phyloP scores from a whole-genome alignment of 2,113 vertebrate genomes.

The Equus quagga region DNA sequence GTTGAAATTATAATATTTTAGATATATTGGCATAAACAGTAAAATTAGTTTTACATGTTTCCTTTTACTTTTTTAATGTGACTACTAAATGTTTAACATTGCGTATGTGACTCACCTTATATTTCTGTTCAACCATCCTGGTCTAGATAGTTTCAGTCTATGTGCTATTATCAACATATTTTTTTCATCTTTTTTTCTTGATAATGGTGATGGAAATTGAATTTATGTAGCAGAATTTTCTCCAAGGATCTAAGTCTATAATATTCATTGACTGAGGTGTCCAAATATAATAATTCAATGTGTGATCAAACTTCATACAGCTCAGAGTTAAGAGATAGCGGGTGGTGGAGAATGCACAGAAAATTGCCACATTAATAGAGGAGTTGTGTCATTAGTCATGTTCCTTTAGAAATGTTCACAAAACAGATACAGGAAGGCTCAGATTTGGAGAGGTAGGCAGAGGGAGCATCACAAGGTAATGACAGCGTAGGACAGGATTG shows the following conservation, averaged over 20 bases:
- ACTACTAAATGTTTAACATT: not conserved
- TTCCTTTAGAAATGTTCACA: constrained; percentile 59
- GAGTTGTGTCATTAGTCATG: constrained; percentile 46
- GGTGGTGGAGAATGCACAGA: not conserved
- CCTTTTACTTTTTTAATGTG: not conserved
- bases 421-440: constrained; percentile 20
- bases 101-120: not conserved
- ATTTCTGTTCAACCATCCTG: not conserved
- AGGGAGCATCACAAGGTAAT: not conserved
- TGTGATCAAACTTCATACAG: constrained; percentile 38
- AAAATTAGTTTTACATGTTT: not conserved
- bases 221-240: constrained; percentile 25
- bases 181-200: not conserved
- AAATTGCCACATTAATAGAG: not conserved
- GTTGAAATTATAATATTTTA: not conserved
- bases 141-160: not conserved
- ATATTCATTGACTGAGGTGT: constrained; percentile 7
- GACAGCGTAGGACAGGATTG: not conserved
- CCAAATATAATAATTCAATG: constrained; percentile 24
- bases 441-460: constrained; percentile 45
- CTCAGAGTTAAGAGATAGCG: not conserved
- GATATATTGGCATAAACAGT: not conserved
- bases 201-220: not conserved
- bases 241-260: not conserved
- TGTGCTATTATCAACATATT: not conserved